Evolutionary conservation across 2,113 vertebrate genomes (phyloP).

Genomic region (Apodemus speciosus): DNA sequence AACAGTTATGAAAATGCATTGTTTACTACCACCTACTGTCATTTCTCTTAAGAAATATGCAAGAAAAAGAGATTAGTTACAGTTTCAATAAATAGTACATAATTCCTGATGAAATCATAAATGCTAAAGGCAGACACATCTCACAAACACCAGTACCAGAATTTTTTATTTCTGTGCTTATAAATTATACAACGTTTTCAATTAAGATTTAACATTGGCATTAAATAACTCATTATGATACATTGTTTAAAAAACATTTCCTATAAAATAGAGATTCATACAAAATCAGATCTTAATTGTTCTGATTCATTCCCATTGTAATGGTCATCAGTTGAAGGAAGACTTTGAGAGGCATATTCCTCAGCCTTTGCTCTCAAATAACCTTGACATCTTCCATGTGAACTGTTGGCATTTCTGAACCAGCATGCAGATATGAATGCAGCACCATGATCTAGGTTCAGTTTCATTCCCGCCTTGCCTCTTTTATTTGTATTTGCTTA

Average conservation of each 20-base stretch:
- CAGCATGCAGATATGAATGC: background rate
- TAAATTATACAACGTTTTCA: background rate
- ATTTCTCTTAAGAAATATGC: conserved; percentile 75
- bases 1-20: conserved; percentile 77
- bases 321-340: background rate
- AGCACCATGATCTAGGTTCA: background rate
- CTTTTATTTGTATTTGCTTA: background rate
- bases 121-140: background rate
- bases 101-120: conserved; percentile 52
- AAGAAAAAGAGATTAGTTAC: conserved; percentile 71
- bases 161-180: background rate
- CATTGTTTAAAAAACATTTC: background rate
- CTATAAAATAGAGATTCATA: background rate
- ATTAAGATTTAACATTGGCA: background rate
- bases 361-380: background rate
- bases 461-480: background rate
- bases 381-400: background rate
- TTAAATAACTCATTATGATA: background rate
- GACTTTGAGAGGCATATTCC: background rate
- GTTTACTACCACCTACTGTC: conserved; percentile 81
- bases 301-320: background rate
- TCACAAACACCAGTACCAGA: background rate
- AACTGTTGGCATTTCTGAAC: background rate
- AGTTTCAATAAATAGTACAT: conserved; percentile 68
- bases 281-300: background rate